Evolutionary conservation across 2,888 invertebrate genomes (phyloP).

Genomic region (Bibio marci): DNA sequence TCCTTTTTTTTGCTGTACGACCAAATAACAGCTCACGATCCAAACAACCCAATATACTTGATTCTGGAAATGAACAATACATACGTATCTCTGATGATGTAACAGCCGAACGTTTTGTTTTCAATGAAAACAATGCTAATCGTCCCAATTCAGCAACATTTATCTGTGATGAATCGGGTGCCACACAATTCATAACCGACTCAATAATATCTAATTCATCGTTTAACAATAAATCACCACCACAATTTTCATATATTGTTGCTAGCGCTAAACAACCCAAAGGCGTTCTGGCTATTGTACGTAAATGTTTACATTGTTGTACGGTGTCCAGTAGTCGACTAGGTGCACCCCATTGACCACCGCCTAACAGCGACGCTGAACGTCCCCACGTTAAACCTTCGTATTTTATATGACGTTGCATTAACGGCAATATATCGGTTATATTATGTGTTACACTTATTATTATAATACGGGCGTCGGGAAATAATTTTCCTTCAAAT

Average conservation of each 20-base stretch:
- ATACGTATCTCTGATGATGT: conserved; percentile 33
- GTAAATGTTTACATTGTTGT: conserved; percentile 25
- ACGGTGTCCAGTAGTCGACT: conserved; percentile 27
- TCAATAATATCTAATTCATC: conserved; percentile 23
- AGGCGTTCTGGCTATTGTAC: conserved; percentile 32
- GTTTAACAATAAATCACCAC: conserved; percentile 22
- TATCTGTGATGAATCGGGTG: conserved; percentile 15
- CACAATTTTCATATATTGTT: conserved; percentile 32
- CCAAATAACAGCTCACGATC: conserved; percentile 29
- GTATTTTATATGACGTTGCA: conserved; percentile 32
- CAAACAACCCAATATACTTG: conserved; percentile 30
- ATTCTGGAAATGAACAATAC: conserved; percentile 27
- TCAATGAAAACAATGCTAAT: conserved; percentile 31
- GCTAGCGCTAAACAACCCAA: conserved; percentile 35
- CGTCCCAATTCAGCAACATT: conserved; percentile 34
- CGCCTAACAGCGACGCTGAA: conserved; percentile 30
- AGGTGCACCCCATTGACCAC: conserved; percentile 32
- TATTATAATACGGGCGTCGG: conserved; percentile 33
- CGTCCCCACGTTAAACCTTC: conserved; percentile 33
- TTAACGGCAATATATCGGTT: conserved; percentile 25
- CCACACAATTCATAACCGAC: conserved; percentile 25
- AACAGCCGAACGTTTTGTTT: conserved; percentile 31
- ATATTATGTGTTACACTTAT: conserved; percentile 30
- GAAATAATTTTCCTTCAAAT: conserved; percentile 34
- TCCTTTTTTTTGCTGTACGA: conserved; percentile 25